Conservation (phyloP, 1,140 invertebrate species). For the Steinernema feltiae region DNA sequence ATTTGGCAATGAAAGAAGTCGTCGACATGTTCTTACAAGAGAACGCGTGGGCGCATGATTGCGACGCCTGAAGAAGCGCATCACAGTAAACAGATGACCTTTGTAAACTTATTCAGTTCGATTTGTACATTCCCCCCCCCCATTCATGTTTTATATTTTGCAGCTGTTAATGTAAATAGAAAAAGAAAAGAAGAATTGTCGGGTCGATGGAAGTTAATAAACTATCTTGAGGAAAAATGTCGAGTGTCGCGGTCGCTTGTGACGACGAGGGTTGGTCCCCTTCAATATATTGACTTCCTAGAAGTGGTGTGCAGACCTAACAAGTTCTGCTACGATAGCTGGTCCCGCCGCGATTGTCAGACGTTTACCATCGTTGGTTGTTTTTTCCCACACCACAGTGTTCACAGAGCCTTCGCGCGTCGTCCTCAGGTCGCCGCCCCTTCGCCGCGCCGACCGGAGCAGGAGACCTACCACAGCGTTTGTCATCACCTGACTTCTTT, state of each 20-base stretch:
- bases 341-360: conserved; percentile 7
- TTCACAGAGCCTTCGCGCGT: conserved; percentile 4
- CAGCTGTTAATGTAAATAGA: too few relatives aligned
- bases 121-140: neutral
- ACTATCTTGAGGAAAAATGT: too few relatives aligned
- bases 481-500: conserved; percentile 15
- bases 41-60: conserved; percentile 95
- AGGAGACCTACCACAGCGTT: neutral
- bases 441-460: neutral
- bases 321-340: neutral
- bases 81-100: too few relatives aligned
- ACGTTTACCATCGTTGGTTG: neutral
- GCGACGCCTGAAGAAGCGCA: conserved; percentile 66
- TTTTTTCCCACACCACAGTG: too few relatives aligned
- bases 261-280: neutral
- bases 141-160: too few relatives aligned
- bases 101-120: too few relatives aligned
- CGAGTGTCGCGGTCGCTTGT: too few relatives aligned
- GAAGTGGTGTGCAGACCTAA: too few relatives aligned
- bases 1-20: conserved; percentile 98
- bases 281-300: too few relatives aligned
- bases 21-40: conserved; percentile 88
- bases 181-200: too few relatives aligned
- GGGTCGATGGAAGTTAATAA: too few relatives aligned
- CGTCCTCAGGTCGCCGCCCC: too few relatives aligned